Evolutionary conservation across 2,888 invertebrate species (phyloP).

Genomic region (Macaria liturata): DNA sequence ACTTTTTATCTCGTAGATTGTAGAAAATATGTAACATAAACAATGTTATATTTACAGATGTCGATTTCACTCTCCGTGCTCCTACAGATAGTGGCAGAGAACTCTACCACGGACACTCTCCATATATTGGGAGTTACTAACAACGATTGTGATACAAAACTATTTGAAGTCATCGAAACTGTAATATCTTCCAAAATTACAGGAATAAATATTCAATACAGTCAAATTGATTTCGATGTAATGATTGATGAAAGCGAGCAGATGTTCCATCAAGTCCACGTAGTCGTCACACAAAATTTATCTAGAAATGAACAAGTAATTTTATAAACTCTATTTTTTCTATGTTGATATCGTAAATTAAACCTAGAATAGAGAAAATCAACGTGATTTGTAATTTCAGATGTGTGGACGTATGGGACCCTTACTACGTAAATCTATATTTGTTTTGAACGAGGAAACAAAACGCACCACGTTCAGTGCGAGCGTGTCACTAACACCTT

Average conservation of each 20-base stretch:
- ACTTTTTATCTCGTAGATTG: too few species aligned
- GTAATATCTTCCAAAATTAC: constrained; percentile 7
- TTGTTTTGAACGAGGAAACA: constrained; percentile 11
- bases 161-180: constrained; percentile 30
- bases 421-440: constrained; percentile 1
- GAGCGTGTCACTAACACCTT: too few species aligned
- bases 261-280: constrained; percentile 21
- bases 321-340: too few species aligned
- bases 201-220: constrained; percentile 29
- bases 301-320: constrained; percentile 34
- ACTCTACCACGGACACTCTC: constrained; percentile 36
- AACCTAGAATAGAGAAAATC: too few species aligned
- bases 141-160: constrained; percentile 3
- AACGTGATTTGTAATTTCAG: constrained; percentile 18
- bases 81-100: constrained; percentile 43
- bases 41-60: too few species aligned
- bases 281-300: constrained; percentile 35
- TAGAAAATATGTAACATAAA: too few species aligned
- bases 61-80: constrained; percentile 32
- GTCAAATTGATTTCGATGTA: constrained; percentile 5
- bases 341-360: too few species aligned
- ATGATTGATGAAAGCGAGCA: constrained; percentile 4
- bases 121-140: constrained; percentile 31
- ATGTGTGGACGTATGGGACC: background rate
- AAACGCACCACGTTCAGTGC: too few species aligned